Evolutionary conservation across 2,797 vertebrate genomes (phyloP).

Genomic region (Onychomys torridus): DNA sequence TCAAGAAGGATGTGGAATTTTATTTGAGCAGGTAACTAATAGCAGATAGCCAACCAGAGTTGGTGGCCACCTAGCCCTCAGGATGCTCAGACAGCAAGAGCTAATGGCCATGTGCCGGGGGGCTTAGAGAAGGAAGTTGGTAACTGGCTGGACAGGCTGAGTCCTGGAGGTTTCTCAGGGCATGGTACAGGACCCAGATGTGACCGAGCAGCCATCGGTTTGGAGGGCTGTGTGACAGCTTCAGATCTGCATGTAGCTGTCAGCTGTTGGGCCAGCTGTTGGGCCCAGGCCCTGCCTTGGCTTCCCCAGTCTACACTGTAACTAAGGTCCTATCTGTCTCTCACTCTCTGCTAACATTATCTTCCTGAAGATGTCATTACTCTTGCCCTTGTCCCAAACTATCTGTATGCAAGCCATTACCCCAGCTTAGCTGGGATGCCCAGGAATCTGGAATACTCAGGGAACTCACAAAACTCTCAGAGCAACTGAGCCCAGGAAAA

Average conservation of each 20-base stretch:
- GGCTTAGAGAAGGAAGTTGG: neutral
- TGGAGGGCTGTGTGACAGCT: neutral
- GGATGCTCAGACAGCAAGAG: neutral
- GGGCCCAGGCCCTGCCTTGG: neutral
- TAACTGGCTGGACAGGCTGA: neutral
- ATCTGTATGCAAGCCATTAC: neutral
- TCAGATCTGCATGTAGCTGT: rapidly evolving
- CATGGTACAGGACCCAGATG: neutral
- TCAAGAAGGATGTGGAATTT: neutral
- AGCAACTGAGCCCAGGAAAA: neutral
- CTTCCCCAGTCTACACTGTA: rapidly evolving
- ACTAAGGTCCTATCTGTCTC: rapidly evolving
- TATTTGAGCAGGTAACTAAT: neutral
- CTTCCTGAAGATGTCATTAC: neutral
- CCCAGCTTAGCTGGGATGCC: neutral
- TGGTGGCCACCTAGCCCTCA: neutral
- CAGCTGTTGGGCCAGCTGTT: neutral
- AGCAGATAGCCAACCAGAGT: neutral
- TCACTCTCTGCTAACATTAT: neutral
- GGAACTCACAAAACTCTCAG: neutral
- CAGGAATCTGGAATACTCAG: neutral
- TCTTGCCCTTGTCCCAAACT: neutral
- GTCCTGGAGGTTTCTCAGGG: neutral
- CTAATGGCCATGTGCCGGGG: neutral
- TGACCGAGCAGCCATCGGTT: neutral